Evolutionary conservation across 2,888 invertebrate genomes (phyloP).

Genomic region (Cheilosia grossa): DNA sequence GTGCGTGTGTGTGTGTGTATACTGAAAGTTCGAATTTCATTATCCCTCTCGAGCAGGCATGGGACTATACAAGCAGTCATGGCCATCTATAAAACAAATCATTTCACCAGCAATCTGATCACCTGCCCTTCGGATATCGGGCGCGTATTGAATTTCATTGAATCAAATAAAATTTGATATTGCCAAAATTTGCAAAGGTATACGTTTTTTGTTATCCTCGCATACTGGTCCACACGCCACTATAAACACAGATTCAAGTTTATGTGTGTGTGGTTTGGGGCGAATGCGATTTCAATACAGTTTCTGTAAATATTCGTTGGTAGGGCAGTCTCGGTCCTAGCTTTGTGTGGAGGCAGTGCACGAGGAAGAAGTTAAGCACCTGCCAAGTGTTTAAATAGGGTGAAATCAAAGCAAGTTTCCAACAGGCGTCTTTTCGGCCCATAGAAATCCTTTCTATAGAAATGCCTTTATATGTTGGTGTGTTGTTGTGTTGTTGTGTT

Average conservation of each 20-base stretch:
- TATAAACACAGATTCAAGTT: not conserved
- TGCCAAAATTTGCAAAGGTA: slow-evolving; percentile 4
- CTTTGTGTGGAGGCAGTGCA: not conserved
- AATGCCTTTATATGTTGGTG: slow-evolving; percentile 9
- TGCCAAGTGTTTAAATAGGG: slow-evolving; percentile 58
- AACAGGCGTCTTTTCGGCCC: slow-evolving; percentile 10
- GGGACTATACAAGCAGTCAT: not conserved
- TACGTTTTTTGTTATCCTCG: slow-evolving; percentile 18
- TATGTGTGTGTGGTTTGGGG: slow-evolving; percentile 16
- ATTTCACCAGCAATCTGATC: slow-evolving; percentile 6
- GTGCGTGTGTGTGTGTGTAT: not conserved
- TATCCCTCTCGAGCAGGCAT: not conserved
- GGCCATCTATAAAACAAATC: slow-evolving; percentile 30
- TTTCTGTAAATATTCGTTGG: slow-evolving; percentile 12
- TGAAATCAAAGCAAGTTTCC: slow-evolving; percentile 56
- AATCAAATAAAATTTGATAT: slow-evolving; percentile 37
- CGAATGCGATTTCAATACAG: slow-evolving; percentile 43
- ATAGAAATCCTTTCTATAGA: slow-evolving; percentile 13
- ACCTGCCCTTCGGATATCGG: not conserved
- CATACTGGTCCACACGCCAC: not conserved
- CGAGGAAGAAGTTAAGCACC: slow-evolving; percentile 59
- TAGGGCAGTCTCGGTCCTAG: no score
- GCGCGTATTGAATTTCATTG: slow-evolving; percentile 44
- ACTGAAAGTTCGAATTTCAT: slow-evolving; percentile 30
- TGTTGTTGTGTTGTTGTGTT: slow-evolving; percentile 22